Conservation (phyloP, 1,140 invertebrate species). For the Scaptomyza pallida region DNA sequence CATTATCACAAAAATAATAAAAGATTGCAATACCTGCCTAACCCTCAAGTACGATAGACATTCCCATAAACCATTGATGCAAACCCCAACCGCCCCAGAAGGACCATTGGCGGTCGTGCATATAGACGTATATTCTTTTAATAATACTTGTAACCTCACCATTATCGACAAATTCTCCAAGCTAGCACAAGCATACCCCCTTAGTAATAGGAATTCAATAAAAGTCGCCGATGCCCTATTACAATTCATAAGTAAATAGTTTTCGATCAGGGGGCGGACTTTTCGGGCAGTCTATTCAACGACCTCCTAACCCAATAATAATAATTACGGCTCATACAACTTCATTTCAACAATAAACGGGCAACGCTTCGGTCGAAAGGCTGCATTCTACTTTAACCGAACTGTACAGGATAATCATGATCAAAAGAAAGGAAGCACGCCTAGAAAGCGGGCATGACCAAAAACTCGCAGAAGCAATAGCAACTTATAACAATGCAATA, state of each 20-base stretch:
- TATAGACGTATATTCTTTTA: slow-evolving; percentile 4
- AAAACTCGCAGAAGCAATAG: too few species aligned
- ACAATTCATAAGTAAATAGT: slow-evolving; percentile 24
- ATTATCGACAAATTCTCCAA: slow-evolving; percentile 10
- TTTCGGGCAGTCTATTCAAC: too few species aligned
- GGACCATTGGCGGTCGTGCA: not conserved
- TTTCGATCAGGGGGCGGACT: slow-evolving; percentile 1
- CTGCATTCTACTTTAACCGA: slow-evolving; percentile 27
- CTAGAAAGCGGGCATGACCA: not conserved
- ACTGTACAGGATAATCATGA: slow-evolving; percentile 15
- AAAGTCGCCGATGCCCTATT: slow-evolving; percentile 16
- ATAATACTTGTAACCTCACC: slow-evolving; percentile 5
- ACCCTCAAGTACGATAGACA: too few species aligned
- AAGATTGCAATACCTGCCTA: too few species aligned
- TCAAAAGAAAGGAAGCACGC: slow-evolving; percentile 15
- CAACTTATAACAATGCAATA: too few species aligned
- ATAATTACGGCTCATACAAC: slow-evolving; percentile 12
- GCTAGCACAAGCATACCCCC: slow-evolving; percentile 1
- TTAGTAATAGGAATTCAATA: slow-evolving; percentile 16
- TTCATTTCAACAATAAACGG: slow-evolving; percentile 14
- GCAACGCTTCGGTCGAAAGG: slow-evolving; percentile 15
- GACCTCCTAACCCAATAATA: too few species aligned
- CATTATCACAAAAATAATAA: too few species aligned
- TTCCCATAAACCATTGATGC: too few species aligned
- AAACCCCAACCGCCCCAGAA: not conserved